Conservation (phyloP, 2,113 vertebrate species). For the Microcebus lehilahytsara region DNA sequence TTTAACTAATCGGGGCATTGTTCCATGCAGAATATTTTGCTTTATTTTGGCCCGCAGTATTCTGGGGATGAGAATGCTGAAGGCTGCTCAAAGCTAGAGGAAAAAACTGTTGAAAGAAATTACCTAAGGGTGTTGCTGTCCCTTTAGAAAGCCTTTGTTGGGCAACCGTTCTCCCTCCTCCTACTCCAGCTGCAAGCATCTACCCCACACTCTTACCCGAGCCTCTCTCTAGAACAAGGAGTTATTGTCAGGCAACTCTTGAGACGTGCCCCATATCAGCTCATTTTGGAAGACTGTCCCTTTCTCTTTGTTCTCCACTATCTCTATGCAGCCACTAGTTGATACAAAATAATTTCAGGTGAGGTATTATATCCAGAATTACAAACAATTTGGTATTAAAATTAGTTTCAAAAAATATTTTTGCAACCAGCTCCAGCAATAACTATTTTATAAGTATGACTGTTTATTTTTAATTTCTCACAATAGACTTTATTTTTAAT, state of each 20-base stretch:
- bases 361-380: background rate
- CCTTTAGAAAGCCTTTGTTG: background rate
- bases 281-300: background rate
- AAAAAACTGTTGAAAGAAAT: background rate
- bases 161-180: background rate
- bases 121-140: background rate
- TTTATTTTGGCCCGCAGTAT: background rate
- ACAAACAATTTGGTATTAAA: background rate
- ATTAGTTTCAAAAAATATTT: background rate
- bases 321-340: background rate
- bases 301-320: background rate
- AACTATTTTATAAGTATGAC: background rate
- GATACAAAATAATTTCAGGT: background rate
- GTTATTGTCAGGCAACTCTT: background rate
- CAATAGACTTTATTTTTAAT: constrained; percentile 13
- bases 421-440: background rate
- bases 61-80: background rate
- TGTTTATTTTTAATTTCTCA: constrained; percentile 18
- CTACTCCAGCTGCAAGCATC: background rate
- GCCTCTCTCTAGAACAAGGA: background rate
- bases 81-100: background rate
- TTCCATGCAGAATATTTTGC: background rate
- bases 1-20: background rate
- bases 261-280: background rate
- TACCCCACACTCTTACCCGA: accelerated